Conservation (phyloP, 2,797 vertebrate species). For the Tapera naevia region DNA sequence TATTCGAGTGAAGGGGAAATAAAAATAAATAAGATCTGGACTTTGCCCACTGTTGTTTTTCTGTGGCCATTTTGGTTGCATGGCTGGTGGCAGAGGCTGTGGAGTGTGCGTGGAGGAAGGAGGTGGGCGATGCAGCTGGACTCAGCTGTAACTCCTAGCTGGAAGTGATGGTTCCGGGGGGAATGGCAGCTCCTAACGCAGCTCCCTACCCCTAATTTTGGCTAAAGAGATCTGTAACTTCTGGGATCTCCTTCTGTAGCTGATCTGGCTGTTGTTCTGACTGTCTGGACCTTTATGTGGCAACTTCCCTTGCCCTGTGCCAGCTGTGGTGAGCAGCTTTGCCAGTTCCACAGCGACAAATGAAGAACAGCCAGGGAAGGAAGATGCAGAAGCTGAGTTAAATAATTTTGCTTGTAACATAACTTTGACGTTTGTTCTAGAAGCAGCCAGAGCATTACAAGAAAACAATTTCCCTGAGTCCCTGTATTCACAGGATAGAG, state of each 20-base stretch:
- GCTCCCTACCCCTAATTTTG: neutral
- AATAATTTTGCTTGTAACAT: constrained; percentile 27
- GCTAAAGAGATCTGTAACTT: neutral
- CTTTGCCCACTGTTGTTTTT: neutral
- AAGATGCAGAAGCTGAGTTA: constrained; percentile 17
- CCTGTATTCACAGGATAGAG: neutral
- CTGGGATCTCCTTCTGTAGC: rapidly evolving
- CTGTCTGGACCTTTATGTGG: neutral
- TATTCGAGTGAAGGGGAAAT: neutral
- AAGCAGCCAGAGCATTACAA: constrained; percentile 14
- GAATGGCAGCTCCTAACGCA: neutral
- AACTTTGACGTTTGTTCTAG: constrained; percentile 47
- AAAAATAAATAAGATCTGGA: neutral
- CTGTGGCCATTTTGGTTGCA: neutral
- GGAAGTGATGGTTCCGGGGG: rapidly evolving
- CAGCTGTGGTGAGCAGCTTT: neutral
- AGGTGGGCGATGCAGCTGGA: rapidly evolving
- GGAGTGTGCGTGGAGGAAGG: neutral
- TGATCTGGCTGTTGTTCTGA: neutral
- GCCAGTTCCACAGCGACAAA: constrained; percentile 12
- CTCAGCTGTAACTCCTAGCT: neutral
- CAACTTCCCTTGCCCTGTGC: neutral
- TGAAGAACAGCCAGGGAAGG: constrained; percentile 34
- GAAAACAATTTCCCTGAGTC: neutral
- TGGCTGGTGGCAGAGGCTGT: neutral